These are phyloP conservation scores for Acronicta alni DNA, from an alignment of 2,888 invertebrate genomes.

Conservation along the genomic window DNA sequence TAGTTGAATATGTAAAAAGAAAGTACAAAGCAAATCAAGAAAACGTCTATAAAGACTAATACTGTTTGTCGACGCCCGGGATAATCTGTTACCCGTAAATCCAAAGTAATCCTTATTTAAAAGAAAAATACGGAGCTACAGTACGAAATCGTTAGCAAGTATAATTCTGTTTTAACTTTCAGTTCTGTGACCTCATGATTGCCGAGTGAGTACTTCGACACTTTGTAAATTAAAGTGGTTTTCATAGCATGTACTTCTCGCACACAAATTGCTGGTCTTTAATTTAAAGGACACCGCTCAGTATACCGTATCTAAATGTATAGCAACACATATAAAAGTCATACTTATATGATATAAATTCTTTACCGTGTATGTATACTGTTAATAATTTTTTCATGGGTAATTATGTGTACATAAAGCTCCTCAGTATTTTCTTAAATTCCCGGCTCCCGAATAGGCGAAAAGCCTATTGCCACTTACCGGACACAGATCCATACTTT, in stretches of 20 bases:
- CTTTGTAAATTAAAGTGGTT: slow-evolving; percentile 36
- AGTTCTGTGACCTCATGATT: slow-evolving; percentile 18
- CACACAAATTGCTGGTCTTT: slow-evolving; percentile 27
- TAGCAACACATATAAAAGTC: no score
- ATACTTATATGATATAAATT: no score
- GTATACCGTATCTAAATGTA: neutral
- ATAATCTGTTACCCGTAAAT: slow-evolving; percentile 41
- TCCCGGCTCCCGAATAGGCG: no score
- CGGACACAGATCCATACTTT: no score
- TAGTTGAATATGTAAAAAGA: neutral
- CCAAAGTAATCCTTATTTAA: slow-evolving; percentile 41
- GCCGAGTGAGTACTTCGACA: slow-evolving; percentile 29
- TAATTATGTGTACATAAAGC: no score
- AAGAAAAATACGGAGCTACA: slow-evolving; percentile 29
- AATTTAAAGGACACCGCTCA: neutral
- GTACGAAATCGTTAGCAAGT: slow-evolving; percentile 40
- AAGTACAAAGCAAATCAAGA: slow-evolving; percentile 10
- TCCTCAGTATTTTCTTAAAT: no score
- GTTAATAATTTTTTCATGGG: no score
- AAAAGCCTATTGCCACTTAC: no score
- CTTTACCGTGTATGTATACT: no score
- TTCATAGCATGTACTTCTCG: slow-evolving; percentile 18
- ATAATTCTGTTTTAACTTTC: slow-evolving; percentile 23
- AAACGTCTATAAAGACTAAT: slow-evolving; percentile 32
- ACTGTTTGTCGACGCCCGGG: slow-evolving; percentile 22